phyloP scores from a whole-genome alignment of 2,888 invertebrate genomes.

The Pomacea canaliculata region DNA sequence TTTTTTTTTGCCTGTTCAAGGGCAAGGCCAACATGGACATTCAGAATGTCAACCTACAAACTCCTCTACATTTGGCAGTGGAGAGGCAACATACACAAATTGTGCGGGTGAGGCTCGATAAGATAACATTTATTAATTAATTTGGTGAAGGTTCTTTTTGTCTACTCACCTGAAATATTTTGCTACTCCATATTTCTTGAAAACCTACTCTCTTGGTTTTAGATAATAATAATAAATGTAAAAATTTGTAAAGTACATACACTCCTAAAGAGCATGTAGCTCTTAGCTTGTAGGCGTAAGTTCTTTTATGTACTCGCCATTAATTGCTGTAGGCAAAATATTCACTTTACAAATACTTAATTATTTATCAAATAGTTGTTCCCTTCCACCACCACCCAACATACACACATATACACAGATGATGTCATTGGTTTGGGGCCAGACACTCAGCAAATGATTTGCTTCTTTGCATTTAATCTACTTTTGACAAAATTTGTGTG shows the following conservation, averaged over 20 bases:
- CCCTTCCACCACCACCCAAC: not conserved
- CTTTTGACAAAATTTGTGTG: no score
- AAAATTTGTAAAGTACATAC: no score
- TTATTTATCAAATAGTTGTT: no score
- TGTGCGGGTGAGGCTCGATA: conserved; percentile 77
- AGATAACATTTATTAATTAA: not conserved
- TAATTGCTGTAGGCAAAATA: no score
- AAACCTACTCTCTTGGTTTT: conserved; percentile 54
- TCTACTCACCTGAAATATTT: not conserved
- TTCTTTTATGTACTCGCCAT: no score
- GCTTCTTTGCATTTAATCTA: no score
- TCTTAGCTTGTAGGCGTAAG: no score
- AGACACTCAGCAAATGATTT: no score
- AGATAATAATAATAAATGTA: not conserved
- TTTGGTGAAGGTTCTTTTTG: not conserved
- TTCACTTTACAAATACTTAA: no score
- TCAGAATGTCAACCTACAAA: conserved; percentile 91
- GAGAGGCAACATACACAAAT: conserved; percentile 98
- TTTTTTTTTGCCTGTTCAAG: conserved; percentile 41
- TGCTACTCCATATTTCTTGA: not conserved
- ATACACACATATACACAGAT: not conserved
- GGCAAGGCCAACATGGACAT: conserved; percentile 95
- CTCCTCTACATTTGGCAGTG: conserved; percentile 85
- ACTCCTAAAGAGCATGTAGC: no score
- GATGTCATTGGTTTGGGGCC: no score